These are phyloP conservation scores for Laticauda colubrina DNA, from an alignment of 2,113 vertebrate species.

Conservation along the genomic window DNA sequence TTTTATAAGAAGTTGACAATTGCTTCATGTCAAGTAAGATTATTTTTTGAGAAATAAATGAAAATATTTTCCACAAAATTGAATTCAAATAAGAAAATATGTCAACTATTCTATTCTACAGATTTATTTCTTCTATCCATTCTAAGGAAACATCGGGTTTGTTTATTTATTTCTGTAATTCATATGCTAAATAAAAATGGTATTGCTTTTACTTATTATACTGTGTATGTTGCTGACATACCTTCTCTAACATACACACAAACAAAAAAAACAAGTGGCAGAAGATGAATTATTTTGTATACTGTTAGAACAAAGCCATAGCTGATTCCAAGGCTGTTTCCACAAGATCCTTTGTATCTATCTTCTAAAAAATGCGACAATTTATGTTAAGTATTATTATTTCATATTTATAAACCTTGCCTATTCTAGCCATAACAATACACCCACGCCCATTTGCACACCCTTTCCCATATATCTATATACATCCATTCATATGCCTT, in stretches of 20 bases:
- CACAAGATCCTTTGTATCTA: slow-evolving; percentile 54
- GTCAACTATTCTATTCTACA: not conserved
- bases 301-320: slow-evolving; percentile 43
- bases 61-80: not conserved
- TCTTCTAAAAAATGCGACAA: slow-evolving; percentile 58
- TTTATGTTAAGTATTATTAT: slow-evolving; percentile 62
- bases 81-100: not conserved
- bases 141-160: not conserved
- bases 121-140: not conserved
- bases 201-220: not conserved
- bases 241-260: not conserved
- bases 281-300: not conserved
- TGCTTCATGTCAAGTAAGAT: not conserved
- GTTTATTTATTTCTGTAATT: not conserved
- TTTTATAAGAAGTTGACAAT: not conserved
- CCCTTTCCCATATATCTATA: not conserved
- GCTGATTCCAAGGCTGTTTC: slow-evolving; percentile 49
- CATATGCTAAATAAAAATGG: not conserved
- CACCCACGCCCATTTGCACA: slow-evolving; percentile 25
- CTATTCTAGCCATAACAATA: slow-evolving; percentile 57
- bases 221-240: not conserved
- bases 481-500: not conserved
- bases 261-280: slow-evolving; percentile 12
- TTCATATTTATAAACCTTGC: slow-evolving; percentile 58
- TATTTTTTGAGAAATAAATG: not conserved